Conservation (phyloP, 1,140 invertebrate species). For the Subanguina moxae region DNA sequence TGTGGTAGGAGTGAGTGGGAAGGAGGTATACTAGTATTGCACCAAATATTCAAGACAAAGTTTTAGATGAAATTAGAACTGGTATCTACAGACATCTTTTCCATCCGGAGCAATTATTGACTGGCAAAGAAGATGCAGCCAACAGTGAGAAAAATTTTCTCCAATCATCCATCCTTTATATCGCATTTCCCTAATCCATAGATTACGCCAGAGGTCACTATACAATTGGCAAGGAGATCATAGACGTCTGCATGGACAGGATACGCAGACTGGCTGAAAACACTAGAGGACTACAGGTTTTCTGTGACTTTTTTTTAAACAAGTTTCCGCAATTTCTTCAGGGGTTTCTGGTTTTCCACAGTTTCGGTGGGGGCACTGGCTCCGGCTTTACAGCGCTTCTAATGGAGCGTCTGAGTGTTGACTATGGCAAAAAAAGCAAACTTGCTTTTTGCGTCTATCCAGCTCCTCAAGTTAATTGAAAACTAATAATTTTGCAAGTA, state of each 20-base stretch:
- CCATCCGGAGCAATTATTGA: conserved; percentile 58
- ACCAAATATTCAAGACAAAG: too few species aligned
- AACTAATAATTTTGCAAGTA: conserved; percentile 20
- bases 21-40: too few species aligned
- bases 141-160: neutral
- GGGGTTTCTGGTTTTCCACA: conserved; percentile 77
- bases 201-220: conserved; percentile 73
- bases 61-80: conserved; percentile 73
- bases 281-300: conserved; percentile 68
- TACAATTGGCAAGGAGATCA: conserved; percentile 76
- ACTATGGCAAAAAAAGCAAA: conserved; percentile 70
- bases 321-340: conserved; percentile 51
- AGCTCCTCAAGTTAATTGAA: conserved; percentile 64
- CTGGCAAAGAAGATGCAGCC: conserved; percentile 64
- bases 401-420: conserved; percentile 60
- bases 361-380: conserved; percentile 60
- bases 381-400: conserved; percentile 61
- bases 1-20: neutral
- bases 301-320: too few species aligned
- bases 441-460: conserved; percentile 73
- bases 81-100: conserved; percentile 68
- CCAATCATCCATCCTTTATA: neutral
- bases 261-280: conserved; percentile 62
- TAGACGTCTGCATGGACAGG: conserved; percentile 61
- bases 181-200: conserved; percentile 46